phyloP scores from a whole-genome alignment of 2,797 vertebrate genomes.

The Poeciliopsis gracilis region DNA sequence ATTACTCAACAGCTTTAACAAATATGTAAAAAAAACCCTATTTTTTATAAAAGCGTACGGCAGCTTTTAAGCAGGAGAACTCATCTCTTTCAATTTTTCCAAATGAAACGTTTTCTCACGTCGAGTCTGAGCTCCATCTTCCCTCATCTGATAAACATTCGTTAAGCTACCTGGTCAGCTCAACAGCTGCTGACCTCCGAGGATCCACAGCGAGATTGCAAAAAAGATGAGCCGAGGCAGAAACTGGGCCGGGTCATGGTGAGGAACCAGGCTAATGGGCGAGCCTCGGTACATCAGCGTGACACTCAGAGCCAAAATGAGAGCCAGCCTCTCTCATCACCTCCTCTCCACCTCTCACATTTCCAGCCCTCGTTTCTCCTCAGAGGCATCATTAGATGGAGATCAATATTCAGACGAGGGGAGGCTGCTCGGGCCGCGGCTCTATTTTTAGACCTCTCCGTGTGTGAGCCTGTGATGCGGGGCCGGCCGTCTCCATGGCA shows the following conservation, averaged over 20 bases:
- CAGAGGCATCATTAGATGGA: constrained; percentile 66
- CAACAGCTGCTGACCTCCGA: constrained; percentile 47
- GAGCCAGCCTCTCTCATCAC: constrained; percentile 21
- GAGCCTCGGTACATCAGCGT: constrained; percentile 39
- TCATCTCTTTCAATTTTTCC: too few species aligned
- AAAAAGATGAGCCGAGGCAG: not conserved
- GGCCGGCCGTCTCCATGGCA: constrained; percentile 75
- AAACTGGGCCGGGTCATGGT: constrained; percentile 4
- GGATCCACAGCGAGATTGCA: not conserved
- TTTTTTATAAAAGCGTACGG: too few species aligned
- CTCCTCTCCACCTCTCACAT: constrained; percentile 25
- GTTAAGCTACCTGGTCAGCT: constrained; percentile 50
- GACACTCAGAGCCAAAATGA: constrained; percentile 27
- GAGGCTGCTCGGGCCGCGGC: constrained; percentile 49
- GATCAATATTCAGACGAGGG: constrained; percentile 74
- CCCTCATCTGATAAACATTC: constrained; percentile 38
- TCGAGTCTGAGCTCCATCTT: constrained; percentile 46
- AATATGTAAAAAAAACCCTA: too few species aligned
- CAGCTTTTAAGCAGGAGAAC: too few species aligned
- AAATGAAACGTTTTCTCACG: constrained; percentile 12
- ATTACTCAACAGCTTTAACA: too few species aligned
- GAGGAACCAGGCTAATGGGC: constrained; percentile 29
- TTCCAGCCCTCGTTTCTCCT: constrained; percentile 52
- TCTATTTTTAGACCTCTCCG: constrained; percentile 76
- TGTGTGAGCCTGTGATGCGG: constrained; percentile 30